Evolutionary conservation across 2,888 invertebrate genomes (phyloP), one percentile per base, ranked within the genome.

Genomic region (Calameuta pallipes): DNA sequence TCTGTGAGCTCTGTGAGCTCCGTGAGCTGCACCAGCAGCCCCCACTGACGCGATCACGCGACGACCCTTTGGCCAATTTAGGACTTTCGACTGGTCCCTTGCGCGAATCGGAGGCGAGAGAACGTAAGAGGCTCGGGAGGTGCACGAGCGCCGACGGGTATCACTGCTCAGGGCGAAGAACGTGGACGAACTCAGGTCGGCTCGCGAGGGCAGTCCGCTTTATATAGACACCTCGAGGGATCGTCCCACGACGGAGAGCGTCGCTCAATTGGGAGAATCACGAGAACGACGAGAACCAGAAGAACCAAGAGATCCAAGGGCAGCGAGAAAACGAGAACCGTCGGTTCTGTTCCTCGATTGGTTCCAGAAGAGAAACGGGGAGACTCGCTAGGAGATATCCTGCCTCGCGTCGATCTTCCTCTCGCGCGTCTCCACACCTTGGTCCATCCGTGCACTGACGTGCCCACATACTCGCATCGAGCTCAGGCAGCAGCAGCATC

Each of bases 231-330:
- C 74, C n/a, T 33, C 74, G 36, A 35, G 4, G 33, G 74, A 74
- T 89, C 88, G 88, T 88, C 88, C 89, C 87, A 89, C 89, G 89
- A 85, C 81, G 81, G 69, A 81, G 81, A 80, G 74, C 76, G 78
- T 41, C 41, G 41, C 41, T 41, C 15, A 41, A 41, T 41, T 41
- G 41, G 41, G 15, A 41, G 79, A 76, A 80, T 70, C 71, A 76
- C 74, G 77, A 75, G 76, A 75, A 73, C 80, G 76, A 79, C 74
- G 75, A 75, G 76, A 75, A 73, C 80, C 77, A 79, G 75, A 75
- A 76, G 77, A 80, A 78, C 76, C 33, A 35, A 36, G 36, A 36
- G 35, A 74, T 75, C 73, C 74, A 71, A 30, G 77, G 35, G 73
- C 15, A 69, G 76, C 74, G 35, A 34, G 31, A 15, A 56, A 33